Conservation (phyloP, 2,113 vertebrate genomes). For the Zosterops borbonicus region DNA sequence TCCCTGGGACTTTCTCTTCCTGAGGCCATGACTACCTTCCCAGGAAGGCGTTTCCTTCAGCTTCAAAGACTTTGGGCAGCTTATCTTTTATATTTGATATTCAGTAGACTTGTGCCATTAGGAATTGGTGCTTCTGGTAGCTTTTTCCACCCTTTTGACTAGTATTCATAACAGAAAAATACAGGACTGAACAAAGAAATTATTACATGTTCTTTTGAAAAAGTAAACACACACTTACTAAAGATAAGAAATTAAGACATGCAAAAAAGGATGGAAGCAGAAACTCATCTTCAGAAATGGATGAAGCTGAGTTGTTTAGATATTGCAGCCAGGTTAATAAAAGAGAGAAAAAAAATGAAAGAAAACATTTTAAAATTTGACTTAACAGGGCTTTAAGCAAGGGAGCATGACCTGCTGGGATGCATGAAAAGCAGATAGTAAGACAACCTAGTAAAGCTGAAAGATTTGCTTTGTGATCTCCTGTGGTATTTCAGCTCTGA, state of each 20-base stretch:
- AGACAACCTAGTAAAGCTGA: background rate
- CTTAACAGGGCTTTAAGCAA: background rate
- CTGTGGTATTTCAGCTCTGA: background rate
- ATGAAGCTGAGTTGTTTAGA: background rate
- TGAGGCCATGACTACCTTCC: background rate
- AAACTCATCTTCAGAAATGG: background rate
- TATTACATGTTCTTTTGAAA: background rate
- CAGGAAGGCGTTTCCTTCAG: background rate
- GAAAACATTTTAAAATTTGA: accelerated
- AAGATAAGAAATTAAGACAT: background rate
- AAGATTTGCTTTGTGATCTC: background rate
- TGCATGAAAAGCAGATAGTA: background rate
- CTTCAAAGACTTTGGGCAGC: background rate
- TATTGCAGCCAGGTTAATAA: background rate
- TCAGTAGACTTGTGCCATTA: background rate
- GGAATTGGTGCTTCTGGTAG: background rate
- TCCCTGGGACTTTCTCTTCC: background rate
- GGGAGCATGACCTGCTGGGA: background rate
- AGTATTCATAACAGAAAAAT: background rate
- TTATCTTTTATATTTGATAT: background rate
- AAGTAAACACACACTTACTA: background rate
- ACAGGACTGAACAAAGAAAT: background rate
- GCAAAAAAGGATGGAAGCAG: background rate
- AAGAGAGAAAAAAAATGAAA: accelerated
- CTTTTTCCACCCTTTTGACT: background rate